Percentiles rank a stretch among this genome's conserved stretches.
These are phyloP conservation scores for Drosophila parabipectinata DNA, from an alignment of 1,140 invertebrate species.

Conservation along the genomic window DNA sequence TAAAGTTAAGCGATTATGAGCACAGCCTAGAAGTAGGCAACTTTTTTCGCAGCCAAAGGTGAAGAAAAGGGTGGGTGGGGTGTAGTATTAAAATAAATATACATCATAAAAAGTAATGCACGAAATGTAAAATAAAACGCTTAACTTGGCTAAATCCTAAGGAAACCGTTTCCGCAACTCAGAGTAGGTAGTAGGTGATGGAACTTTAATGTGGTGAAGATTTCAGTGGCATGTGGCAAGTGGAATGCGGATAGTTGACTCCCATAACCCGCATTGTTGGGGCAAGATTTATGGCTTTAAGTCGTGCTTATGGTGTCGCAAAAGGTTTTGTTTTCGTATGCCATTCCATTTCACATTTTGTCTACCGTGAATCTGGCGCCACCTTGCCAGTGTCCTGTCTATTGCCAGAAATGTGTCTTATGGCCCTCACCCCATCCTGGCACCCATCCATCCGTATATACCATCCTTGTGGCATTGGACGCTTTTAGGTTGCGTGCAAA, in stretches of 20 bases:
- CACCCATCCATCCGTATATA: background rate
- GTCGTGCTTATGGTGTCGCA: conserved; percentile 44
- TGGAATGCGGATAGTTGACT: conserved; percentile 19
- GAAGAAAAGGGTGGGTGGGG: background rate
- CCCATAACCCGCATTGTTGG: conserved; percentile 19
- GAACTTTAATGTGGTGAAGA: conserved; percentile 25
- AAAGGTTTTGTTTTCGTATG: conserved; percentile 43
- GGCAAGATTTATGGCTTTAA: conserved; percentile 32
- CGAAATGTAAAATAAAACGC: conserved; percentile 40
- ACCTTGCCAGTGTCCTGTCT: conserved; percentile 60
- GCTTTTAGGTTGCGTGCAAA: conserved; percentile 57
- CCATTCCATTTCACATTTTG: conserved; percentile 40
- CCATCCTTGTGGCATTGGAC: background rate
- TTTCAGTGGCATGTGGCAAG: conserved; percentile 6
- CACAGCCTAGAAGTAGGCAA: conserved; percentile 69
- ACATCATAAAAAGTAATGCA: conserved; percentile 53
- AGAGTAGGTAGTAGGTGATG: conserved; percentile 17
- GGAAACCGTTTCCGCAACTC: background rate
- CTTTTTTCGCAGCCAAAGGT: conserved; percentile 14
- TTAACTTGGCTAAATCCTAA: conserved; percentile 29
- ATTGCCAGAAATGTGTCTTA: conserved; percentile 59
- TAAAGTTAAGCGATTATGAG: conserved; percentile 58
- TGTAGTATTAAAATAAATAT: conserved; percentile 55
- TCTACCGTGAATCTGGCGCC: conserved; percentile 62
- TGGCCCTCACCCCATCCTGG: background rate